phyloP scores from a whole-genome alignment of 2,888 invertebrate species.

The Caenorhabditis macrosperma region DNA sequence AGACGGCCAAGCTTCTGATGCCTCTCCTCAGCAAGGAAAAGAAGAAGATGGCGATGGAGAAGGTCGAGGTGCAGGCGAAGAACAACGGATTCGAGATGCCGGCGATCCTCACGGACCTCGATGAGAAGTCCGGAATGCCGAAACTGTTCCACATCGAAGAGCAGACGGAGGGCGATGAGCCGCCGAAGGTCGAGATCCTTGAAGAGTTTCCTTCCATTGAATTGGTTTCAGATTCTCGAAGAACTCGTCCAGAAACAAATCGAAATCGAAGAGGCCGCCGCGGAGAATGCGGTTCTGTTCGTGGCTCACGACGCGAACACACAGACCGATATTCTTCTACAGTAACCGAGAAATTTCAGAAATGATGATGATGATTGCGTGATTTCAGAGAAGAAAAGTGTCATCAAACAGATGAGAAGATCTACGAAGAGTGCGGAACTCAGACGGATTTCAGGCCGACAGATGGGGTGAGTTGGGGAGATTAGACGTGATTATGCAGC shows the following conservation, averaged over 20 bases:
- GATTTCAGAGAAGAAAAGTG: constrained; percentile 74
- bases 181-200: constrained; percentile 44
- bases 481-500: no score
- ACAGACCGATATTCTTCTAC: constrained; percentile 70
- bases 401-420: constrained; percentile 73
- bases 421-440: constrained; percentile 52
- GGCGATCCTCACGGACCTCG: constrained; percentile 76
- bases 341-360: constrained; percentile 54
- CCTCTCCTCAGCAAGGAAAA: constrained; percentile 77
- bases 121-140: constrained; percentile 76
- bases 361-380: no score
- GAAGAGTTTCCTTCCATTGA: background rate
- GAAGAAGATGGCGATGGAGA: constrained; percentile 76
- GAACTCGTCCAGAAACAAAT: constrained; percentile 72
- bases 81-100: constrained; percentile 78
- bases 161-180: constrained; percentile 61
- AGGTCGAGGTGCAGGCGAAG: constrained; percentile 79
- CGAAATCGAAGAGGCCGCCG: constrained; percentile 61
- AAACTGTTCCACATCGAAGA: constrained; percentile 73
- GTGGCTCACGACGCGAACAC: constrained; percentile 71
- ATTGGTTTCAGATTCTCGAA: constrained; percentile 49
- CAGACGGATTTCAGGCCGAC: constrained; percentile 58
- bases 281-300: constrained; percentile 48
- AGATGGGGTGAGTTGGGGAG: constrained; percentile 46
- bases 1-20: constrained; percentile 78